phyloP scores from a whole-genome alignment of 1,140 invertebrate species.

The Leptinotarsa texana region DNA sequence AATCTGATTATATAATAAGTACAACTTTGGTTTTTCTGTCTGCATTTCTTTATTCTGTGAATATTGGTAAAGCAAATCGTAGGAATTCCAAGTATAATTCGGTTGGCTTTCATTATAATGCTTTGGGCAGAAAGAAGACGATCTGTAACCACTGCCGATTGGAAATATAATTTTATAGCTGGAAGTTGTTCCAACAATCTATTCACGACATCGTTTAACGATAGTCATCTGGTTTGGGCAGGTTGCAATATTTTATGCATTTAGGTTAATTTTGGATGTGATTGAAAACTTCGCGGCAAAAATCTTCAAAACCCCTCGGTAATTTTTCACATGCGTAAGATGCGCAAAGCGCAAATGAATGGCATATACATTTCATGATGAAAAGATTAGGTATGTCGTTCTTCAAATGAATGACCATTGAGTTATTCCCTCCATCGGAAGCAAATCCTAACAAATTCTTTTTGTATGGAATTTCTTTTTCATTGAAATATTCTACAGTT shows the following conservation, averaged over 20 bases:
- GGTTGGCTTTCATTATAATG: background rate
- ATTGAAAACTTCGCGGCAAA: slow-evolving; percentile 43
- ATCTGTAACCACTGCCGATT: background rate
- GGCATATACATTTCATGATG: slow-evolving; percentile 26
- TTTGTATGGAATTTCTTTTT: slow-evolving; percentile 51
- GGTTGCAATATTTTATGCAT: slow-evolving; percentile 44
- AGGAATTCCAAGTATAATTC: slow-evolving; percentile 17
- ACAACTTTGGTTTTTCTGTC: slow-evolving; percentile 20
- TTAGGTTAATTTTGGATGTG: slow-evolving; percentile 43
- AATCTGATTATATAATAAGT: background rate
- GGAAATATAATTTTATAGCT: slow-evolving; percentile 35
- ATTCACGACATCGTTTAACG: slow-evolving; percentile 47
- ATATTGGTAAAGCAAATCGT: background rate
- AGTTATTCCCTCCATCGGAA: slow-evolving; percentile 51
- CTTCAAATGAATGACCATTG: slow-evolving; percentile 35
- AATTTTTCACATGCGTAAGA: slow-evolving; percentile 30
- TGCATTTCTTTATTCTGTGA: slow-evolving; percentile 23
- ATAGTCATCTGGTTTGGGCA: slow-evolving; percentile 45
- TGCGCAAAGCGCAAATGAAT: slow-evolving; percentile 30
- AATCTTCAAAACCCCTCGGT: slow-evolving; percentile 26
- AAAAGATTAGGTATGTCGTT: slow-evolving; percentile 22
- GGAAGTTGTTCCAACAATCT: slow-evolving; percentile 53
- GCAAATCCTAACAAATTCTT: slow-evolving; percentile 53
- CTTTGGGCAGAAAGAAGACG: background rate
- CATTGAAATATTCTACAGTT: slow-evolving; percentile 26